Conservation (phyloP, 1,140 invertebrate species). For the Brachionus rotundiformis region DNA sequence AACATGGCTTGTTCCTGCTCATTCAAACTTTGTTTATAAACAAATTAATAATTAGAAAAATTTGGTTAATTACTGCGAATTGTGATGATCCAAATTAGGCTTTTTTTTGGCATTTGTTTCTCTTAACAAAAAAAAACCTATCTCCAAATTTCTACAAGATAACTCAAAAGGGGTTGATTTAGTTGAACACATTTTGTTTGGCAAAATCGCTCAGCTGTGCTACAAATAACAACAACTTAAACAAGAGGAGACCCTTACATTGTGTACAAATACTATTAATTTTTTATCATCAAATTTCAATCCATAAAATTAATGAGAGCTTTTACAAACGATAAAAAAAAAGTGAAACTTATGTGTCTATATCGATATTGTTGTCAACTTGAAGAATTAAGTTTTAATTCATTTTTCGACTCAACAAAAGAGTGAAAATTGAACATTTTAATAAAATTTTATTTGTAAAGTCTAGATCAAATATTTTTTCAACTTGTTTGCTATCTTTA, state of each 20-base stretch:
- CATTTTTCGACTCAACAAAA: not conserved
- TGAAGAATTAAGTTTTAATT: conserved; percentile 43
- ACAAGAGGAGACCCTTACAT: not conserved
- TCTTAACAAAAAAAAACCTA: not conserved
- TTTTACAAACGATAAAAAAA: conserved; percentile 16
- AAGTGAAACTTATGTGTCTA: conserved; percentile 4
- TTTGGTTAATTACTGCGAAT: conserved; percentile 22
- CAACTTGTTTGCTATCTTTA: conserved; percentile 31
- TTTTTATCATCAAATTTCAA: conserved; percentile 36
- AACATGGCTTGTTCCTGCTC: conserved; percentile 12
- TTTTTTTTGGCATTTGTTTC: conserved; percentile 36
- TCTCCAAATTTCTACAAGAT: too few relatives aligned
- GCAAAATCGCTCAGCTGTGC: conserved; percentile 34
- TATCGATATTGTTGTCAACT: conserved; percentile 26
- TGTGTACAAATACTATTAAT: conserved; percentile 29
- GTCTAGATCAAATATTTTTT: conserved; percentile 26
- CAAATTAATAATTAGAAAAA: conserved; percentile 45
- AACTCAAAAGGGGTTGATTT: conserved; percentile 11
- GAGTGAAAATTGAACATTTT: conserved; percentile 20
- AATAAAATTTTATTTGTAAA: conserved; percentile 19
- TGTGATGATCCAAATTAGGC: conserved; percentile 23
- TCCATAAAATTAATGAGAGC: conserved; percentile 30
- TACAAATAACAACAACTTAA: not conserved
- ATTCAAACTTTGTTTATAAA: conserved; percentile 33
- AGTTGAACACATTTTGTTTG: conserved; percentile 6